These are phyloP conservation scores for Tribolium castaneum DNA, from an alignment of 1,140 invertebrate genomes.

Conservation along the genomic window DNA sequence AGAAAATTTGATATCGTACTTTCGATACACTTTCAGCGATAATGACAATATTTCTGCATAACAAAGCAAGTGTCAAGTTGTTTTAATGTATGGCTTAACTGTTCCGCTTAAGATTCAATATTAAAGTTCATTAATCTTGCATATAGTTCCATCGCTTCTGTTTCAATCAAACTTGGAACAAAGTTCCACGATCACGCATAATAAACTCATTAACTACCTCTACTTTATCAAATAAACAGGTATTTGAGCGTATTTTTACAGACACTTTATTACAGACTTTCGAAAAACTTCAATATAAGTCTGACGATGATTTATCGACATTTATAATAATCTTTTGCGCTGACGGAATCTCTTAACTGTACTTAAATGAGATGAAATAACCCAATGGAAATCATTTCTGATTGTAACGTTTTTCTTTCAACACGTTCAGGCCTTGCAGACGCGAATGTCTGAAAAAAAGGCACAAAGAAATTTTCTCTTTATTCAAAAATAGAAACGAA, in stretches of 20 bases:
- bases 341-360: not conserved
- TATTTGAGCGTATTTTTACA: not conserved
- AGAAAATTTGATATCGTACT: not conserved
- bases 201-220: conserved; percentile 11
- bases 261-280: not conserved
- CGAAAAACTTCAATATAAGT: not conserved
- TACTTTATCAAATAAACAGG: conserved; percentile 6
- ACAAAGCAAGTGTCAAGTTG: conserved; percentile 12
- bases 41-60: not conserved
- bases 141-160: conserved; percentile 2
- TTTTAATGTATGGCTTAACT: conserved; percentile 12
- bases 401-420: not conserved
- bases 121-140: conserved; percentile 28
- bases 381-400: conserved; percentile 2
- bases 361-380: not conserved
- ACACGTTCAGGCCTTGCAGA: not conserved
- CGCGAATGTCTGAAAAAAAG: not conserved
- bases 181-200: conserved; percentile 2
- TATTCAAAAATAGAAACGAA: not conserved
- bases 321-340: not conserved
- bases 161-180: conserved; percentile 8
- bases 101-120: not conserved
- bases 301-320: conserved; percentile 9
- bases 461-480: not conserved
- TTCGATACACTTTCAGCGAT: not conserved